phyloP scores from a whole-genome alignment of 2,888 invertebrate species.

The Nymphalis polychloros region DNA sequence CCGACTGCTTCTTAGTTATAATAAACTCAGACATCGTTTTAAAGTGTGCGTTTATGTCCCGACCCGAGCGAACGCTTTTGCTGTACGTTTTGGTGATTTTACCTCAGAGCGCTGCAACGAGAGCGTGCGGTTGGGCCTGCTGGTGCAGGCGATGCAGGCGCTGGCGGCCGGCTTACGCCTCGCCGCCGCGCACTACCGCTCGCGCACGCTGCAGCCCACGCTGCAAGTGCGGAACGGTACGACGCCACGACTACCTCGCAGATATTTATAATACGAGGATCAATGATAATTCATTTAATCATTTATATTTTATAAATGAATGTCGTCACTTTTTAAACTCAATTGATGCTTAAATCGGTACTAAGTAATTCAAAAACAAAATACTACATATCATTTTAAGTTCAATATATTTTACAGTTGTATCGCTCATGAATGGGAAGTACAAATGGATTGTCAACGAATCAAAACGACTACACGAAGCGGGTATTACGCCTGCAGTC shows the following conservation, averaged over 20 bases:
- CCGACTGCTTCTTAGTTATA: no score
- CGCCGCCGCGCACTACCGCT: slow-evolving; percentile 92
- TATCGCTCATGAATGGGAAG: slow-evolving; percentile 94
- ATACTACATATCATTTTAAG: no score
- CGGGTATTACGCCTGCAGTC: slow-evolving; percentile 89
- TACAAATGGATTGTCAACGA: slow-evolving; percentile 94
- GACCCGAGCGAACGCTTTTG: no score
- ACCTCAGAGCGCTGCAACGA: slow-evolving; percentile 63
- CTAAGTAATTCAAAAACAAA: no score
- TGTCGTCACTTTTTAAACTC: no score
- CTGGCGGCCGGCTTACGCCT: slow-evolving; percentile 96
- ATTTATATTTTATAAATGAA: no score
- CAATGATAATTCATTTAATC: no score
- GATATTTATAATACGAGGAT: not conserved
- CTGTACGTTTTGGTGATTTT: no score
- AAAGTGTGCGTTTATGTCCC: no score
- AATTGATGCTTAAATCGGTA: no score
- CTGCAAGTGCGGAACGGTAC: slow-evolving; percentile 94
- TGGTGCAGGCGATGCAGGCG: slow-evolving; percentile 95
- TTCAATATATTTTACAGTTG: slow-evolving; percentile 82
- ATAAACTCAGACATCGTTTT: no score
- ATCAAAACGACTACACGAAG: slow-evolving; percentile 92
- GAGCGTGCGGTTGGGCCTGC: slow-evolving; percentile 88
- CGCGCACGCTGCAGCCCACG: slow-evolving; percentile 93
- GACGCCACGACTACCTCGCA: slow-evolving; percentile 34